Evolutionary conservation across 2,113 vertebrate species (phyloP), one percentile per base, ranked within the genome.

Genomic region (Thymallus thymallus): DNA sequence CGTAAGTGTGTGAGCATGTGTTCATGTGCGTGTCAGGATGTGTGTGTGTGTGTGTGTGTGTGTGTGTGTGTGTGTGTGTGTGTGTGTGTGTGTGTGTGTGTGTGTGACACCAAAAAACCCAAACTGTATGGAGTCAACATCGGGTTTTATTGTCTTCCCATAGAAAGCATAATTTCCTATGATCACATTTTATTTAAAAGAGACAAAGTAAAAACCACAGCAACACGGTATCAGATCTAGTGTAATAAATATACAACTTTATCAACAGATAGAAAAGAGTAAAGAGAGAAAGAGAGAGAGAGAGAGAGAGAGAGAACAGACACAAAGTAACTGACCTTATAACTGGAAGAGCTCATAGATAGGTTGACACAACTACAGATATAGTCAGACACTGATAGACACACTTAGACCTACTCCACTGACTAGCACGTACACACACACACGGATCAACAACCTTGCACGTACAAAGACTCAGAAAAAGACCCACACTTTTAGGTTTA

Each of bases 171-270:
- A 76, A 68, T 82, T 85, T 82, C 48, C 61, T 77, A 76, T 63
- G 64, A 82, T 84, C 76, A 84, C 64, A 81, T 90, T 90, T 88
- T 5, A 76, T 89, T 90, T 85, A 90, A 90, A 91, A 90, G 86
- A 89, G 73, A 91, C 80, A 85, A 73, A 85, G 82, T 87, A 87
- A 85, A 91, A 91, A 89, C 63, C 32, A 65, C 55, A 80, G 75
- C 68, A 65, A 70, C 58, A 72, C 63, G 78, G 77, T 72, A 72
- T 77, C 74, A 77, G 69, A 73, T 76, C 81, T 88, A 77, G 66
- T 71, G 63, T 85, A 70, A 74, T 93, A 91, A 91, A 92, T 93
- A 92, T 82, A 90, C 89, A 92, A 89, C 23, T 66, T 76, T 6
- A 9, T 46, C 6, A 63, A 74, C 74, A 79, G 71, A 80, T 77